A percentile compares a stretch with the other conserved stretches of the same genome.
Evolutionary conservation across 2,888 invertebrate genomes (phyloP).

Genomic region (Caenorhabditis sp.): DNA sequence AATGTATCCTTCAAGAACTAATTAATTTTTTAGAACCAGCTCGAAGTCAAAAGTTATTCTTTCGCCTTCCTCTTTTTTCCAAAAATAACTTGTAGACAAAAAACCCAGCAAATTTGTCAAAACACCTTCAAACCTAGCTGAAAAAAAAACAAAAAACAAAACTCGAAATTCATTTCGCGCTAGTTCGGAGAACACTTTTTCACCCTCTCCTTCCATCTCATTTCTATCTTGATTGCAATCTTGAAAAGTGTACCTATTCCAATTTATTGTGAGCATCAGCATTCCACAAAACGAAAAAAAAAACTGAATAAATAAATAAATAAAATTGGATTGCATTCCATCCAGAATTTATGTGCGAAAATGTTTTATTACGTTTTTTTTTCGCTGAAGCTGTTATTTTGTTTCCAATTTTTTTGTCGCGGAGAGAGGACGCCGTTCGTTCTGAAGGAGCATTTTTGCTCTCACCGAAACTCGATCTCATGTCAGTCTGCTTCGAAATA

Average conservation of each 20-base stretch:
- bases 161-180: slow-evolving; percentile 5
- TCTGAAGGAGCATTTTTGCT: neutral
- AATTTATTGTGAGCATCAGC: too few species aligned
- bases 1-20: too few species aligned
- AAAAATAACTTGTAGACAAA: too few species aligned
- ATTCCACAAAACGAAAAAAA: neutral
- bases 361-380: neutral
- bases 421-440: neutral
- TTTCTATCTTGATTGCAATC: neutral
- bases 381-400: too few species aligned
- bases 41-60: too few species aligned
- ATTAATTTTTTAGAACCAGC: too few species aligned
- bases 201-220: too few species aligned
- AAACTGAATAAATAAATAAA: neutral
- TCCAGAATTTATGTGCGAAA: neutral
- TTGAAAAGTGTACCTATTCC: neutral
- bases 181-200: too few species aligned
- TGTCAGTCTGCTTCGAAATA: neutral
- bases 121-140: neutral
- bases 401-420: too few species aligned
- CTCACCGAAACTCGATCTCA: neutral
- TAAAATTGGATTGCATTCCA: neutral
- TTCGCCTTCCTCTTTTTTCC: too few species aligned
- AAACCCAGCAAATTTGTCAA: too few species aligned
- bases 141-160: neutral